Percentiles rank a stretch among this genome's conserved stretches.
These are phyloP conservation scores for Aythya baeri DNA, from an alignment of 2,113 vertebrate genomes.

Conservation along the genomic window DNA sequence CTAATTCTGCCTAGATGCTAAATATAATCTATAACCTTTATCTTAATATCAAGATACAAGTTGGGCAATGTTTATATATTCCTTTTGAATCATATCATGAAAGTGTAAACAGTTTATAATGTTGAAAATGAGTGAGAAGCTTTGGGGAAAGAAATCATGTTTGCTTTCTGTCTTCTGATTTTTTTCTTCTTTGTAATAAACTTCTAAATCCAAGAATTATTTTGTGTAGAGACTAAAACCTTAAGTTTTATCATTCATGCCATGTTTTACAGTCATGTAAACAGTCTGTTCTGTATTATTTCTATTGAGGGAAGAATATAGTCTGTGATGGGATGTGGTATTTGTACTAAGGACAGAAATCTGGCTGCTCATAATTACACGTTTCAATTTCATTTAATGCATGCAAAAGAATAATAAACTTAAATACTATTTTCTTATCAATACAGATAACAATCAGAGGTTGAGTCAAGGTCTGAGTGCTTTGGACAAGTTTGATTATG, in stretches of 20 bases:
- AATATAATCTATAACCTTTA: not conserved
- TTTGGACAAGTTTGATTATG: not conserved
- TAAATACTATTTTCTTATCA: not conserved
- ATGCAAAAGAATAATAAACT: not conserved
- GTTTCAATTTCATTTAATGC: not conserved
- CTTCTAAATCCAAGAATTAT: constrained; percentile 58
- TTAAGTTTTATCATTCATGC: constrained; percentile 58
- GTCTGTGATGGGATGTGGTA: not conserved
- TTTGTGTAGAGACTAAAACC: constrained; percentile 59
- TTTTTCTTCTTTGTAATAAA: constrained; percentile 58
- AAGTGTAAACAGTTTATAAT: constrained; percentile 12
- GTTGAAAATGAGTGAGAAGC: constrained; percentile 41
- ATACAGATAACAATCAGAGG: not conserved
- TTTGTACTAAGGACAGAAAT: constrained; percentile 5
- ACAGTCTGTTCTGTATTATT: constrained; percentile 48
- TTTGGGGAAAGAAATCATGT: not conserved
- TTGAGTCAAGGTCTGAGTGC: not conserved
- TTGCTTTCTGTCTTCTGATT: constrained; percentile 11
- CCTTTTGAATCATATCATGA: not conserved
- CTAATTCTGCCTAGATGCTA: not conserved
- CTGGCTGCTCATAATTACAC: not conserved
- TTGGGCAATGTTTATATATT: not conserved
- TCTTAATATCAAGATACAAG: not conserved
- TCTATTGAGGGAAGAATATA: constrained; percentile 43
- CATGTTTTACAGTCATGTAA: constrained; percentile 66